Conservation (phyloP, 2,888 invertebrate species). For the Phytoseiulus persimilis region DNA sequence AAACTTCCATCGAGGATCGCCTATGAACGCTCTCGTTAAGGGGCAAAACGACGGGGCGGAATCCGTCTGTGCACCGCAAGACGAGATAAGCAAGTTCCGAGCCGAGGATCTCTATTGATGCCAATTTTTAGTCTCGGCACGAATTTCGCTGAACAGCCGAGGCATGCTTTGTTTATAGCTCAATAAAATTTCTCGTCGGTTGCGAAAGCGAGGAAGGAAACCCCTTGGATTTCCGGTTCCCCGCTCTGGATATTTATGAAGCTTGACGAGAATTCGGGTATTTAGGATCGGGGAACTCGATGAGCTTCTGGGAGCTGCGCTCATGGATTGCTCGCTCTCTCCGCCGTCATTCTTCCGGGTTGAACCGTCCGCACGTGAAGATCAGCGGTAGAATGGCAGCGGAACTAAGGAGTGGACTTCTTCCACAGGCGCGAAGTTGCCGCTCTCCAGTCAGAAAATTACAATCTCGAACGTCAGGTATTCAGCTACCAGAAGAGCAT, state of each 20-base stretch:
- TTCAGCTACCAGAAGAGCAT: conserved; percentile 74
- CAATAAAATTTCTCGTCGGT: neutral
- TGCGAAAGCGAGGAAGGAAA: neutral
- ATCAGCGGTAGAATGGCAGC: too few species aligned
- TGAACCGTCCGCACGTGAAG: too few species aligned
- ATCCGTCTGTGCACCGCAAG: too few species aligned
- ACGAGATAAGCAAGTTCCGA: neutral
- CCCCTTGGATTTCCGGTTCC: neutral
- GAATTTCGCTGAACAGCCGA: neutral
- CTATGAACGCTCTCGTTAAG: too few species aligned
- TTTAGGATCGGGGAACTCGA: neutral
- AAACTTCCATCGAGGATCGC: too few species aligned
- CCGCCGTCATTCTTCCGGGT: too few species aligned
- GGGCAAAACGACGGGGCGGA: too few species aligned
- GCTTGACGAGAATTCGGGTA: neutral
- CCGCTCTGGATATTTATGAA: neutral
- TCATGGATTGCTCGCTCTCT: neutral
- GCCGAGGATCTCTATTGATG: neutral
- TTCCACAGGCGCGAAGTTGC: conserved; percentile 63
- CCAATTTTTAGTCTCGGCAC: neutral
- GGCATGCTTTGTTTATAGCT: neutral
- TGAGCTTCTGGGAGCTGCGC: neutral
- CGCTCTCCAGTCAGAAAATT: conserved; percentile 72
- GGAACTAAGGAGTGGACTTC: neutral
- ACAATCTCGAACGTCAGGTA: conserved; percentile 68